Evolutionary conservation across 2,113 vertebrate species (phyloP).

Genomic region (Phoxinus phoxinus): DNA sequence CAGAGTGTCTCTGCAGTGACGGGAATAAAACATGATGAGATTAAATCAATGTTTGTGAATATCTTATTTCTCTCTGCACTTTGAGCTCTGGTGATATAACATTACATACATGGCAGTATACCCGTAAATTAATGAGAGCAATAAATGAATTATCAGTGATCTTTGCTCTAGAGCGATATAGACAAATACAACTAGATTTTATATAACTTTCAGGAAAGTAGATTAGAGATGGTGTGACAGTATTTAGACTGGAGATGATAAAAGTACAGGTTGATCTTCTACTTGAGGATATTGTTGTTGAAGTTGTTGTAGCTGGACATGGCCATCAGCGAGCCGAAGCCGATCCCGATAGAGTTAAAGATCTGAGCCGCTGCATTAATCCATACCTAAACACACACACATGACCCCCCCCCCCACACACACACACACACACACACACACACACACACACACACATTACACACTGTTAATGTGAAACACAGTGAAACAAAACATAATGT

Average conservation of each 20-base stretch:
- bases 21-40: conserved; percentile 2
- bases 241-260: background rate
- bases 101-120: background rate
- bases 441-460: background rate
- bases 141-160: conserved; percentile 3
- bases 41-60: background rate
- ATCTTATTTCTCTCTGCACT: background rate
- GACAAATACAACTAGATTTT: background rate
- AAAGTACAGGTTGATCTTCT: background rate
- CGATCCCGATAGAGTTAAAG: conserved; percentile 81
- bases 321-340: conserved; percentile 76
- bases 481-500: background rate
- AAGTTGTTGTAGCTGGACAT: conserved; percentile 81
- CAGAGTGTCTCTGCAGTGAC: conserved; percentile 72
- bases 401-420: no score
- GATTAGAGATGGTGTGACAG: background rate
- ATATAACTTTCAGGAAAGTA: background rate
- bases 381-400: conserved; percentile 71
- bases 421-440: background rate
- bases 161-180: background rate
- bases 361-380: conserved; percentile 80
- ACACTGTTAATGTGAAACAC: background rate
- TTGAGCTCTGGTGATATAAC: background rate
- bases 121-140: background rate
- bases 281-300: conserved; percentile 80